Evolutionary conservation across 2,113 vertebrate genomes (phyloP).

Genomic region (Mormyrus iriodes): DNA sequence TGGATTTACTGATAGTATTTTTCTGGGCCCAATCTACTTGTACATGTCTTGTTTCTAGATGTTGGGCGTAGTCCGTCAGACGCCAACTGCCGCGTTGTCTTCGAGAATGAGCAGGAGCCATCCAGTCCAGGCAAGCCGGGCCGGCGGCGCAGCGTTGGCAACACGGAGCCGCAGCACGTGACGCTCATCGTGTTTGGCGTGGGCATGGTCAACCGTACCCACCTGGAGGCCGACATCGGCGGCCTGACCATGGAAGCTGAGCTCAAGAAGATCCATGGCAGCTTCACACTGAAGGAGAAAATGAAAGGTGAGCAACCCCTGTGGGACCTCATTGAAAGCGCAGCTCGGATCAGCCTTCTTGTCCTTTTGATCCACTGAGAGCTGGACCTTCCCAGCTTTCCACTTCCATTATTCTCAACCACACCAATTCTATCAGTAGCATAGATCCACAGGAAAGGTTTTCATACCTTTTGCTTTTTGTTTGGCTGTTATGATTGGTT

Average conservation of each 20-base stretch:
- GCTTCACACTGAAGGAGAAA: slow-evolving; percentile 95
- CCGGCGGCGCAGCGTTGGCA: slow-evolving; percentile 80
- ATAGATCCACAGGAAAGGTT: neutral
- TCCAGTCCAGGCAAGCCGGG: slow-evolving; percentile 63
- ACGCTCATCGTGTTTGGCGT: slow-evolving; percentile 94
- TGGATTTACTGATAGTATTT: neutral
- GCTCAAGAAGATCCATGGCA: slow-evolving; percentile 94
- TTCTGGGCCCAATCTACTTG: neutral
- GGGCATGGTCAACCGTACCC: slow-evolving; percentile 95
- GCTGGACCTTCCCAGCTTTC: neutral
- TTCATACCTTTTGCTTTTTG: neutral
- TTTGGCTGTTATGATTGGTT: neutral
- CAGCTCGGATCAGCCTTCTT: neutral
- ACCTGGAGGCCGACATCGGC: slow-evolving; percentile 93
- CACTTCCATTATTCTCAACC: neutral
- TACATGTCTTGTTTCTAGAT: slow-evolving; percentile 35
- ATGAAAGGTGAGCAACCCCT: slow-evolving; percentile 81
- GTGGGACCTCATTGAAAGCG: too few species aligned
- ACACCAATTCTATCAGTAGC: neutral
- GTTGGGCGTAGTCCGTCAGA: slow-evolving; percentile 78
- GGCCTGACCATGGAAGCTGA: slow-evolving; percentile 97
- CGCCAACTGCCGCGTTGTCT: slow-evolving; percentile 76
- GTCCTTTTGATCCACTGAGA: neutral
- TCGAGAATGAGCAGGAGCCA: slow-evolving; percentile 85
- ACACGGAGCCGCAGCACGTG: slow-evolving; percentile 84